Evolutionary conservation across 2,113 vertebrate genomes (phyloP).

Genomic region (Typhlomys cinereus): DNA sequence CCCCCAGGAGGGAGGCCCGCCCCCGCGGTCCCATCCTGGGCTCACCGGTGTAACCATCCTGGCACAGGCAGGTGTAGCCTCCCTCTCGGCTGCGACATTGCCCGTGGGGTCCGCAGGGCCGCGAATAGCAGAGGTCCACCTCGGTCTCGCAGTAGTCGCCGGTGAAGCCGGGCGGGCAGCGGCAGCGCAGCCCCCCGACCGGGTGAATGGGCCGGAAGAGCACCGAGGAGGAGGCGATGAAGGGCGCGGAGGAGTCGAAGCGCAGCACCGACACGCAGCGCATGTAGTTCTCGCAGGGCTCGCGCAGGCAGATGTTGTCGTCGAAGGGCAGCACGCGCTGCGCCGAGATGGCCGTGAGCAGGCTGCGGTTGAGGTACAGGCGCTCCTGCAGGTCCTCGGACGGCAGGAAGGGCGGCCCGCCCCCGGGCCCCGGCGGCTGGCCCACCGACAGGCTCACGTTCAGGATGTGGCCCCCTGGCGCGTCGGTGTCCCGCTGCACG

Average conservation of each 20-base stretch:
- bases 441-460: constrained; percentile 96
- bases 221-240: constrained; percentile 94
- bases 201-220: constrained; percentile 98
- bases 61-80: constrained; percentile 95
- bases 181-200: constrained; percentile 94
- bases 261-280: constrained; percentile 96
- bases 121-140: constrained; percentile 97
- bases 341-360: constrained; percentile 90
- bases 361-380: constrained; percentile 95
- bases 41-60: constrained; percentile 94
- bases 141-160: constrained; percentile 98
- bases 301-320: constrained; percentile 96
- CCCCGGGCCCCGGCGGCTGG: constrained; percentile 76
- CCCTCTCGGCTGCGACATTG: constrained; percentile 93
- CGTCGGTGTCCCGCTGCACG: constrained; percentile 94
- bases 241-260: constrained; percentile 97
- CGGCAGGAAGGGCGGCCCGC: constrained; percentile 86
- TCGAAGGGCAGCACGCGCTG: constrained; percentile 97
- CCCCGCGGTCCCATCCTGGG: neutral
- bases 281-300: constrained; percentile 99
- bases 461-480: constrained; percentile 91
- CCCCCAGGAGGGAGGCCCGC: too few relatives aligned
- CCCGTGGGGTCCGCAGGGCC: constrained; percentile 92
- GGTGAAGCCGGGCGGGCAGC: constrained; percentile 94
- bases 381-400: constrained; percentile 97